Evolutionary conservation across 2,797 vertebrate genomes (phyloP).

Genomic region (Clarias platycephalus): DNA sequence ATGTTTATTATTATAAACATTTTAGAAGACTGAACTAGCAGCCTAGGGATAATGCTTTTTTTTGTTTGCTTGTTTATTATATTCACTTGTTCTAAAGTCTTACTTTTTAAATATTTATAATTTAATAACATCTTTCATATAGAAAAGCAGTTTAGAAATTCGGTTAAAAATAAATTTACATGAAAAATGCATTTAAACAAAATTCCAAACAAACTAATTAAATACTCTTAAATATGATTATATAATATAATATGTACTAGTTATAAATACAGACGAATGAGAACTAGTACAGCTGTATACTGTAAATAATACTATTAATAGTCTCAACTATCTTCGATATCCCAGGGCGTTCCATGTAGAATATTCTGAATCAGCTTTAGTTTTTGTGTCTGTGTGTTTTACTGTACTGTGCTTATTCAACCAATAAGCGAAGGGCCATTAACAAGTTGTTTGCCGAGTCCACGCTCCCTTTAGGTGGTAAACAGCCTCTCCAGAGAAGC

Average conservation of each 20-base stretch:
- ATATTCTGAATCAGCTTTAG: not conserved
- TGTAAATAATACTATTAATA: not conserved
- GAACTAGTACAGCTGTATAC: not conserved
- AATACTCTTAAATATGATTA: not conserved
- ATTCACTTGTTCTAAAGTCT: not conserved
- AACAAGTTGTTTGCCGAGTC: not conserved
- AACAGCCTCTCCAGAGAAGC: conserved; percentile 63
- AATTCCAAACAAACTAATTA: too few relatives aligned
- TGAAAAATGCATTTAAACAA: not conserved
- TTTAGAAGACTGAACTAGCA: too few relatives aligned
- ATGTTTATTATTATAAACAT: too few relatives aligned
- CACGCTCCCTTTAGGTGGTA: conserved; percentile 57
- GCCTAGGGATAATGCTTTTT: too few relatives aligned
- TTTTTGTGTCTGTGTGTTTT: not conserved
- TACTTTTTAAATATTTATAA: not conserved
- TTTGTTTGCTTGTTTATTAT: too few relatives aligned
- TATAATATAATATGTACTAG: not conserved
- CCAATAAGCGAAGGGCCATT: not conserved
- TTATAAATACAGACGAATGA: not conserved
- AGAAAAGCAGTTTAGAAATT: not conserved
- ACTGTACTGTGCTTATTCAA: not conserved
- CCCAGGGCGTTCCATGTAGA: too few relatives aligned
- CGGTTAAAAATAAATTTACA: not conserved
- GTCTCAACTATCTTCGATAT: not conserved
- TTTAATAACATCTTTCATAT: not conserved